Evolutionary conservation across 1,140 invertebrate species (phyloP), one percentile per base, ranked within the genome.

Genomic region (Ditylenchus dipsaci): DNA sequence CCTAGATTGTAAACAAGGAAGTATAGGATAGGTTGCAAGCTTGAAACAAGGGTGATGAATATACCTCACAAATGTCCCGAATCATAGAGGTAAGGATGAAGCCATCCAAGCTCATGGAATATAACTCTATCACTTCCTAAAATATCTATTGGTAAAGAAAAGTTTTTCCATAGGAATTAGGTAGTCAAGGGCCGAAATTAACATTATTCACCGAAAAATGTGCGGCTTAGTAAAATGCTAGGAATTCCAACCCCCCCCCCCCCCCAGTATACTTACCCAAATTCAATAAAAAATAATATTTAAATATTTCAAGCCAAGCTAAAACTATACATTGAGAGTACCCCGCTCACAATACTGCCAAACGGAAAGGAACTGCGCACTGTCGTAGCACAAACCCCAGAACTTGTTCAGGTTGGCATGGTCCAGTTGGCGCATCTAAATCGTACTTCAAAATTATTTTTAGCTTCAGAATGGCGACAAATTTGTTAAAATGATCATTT

Each of bases 271-370:
- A n/a, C n/a, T n/a, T n/a, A n/a, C n/a, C n/a, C n/a, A n/a, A n/a
- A n/a, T n/a, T n/a, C n/a, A 61, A 61, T 23, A 3, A 5, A 19
- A 61, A 19, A 45, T 27, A 45, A 45, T 38, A 21, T 7, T 53
- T 47, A 3, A 7, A 19, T 5, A 7, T 19, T 17, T 7, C n/a
- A 61, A 61, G n/a, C 59, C 29, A 21, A 61, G 15, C 17, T 38
- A 29, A 23, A 33, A 64, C 11, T 38, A 19, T 58, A 64, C 63
- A 26, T 26, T 26, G 3, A 64, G 42, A 33, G 19, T 64, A 43
- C 65, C 65, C 66, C 65, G 57, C 33, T 67, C 42, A 58, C 65
- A 67, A 65, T 27, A 67, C 26, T 21, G 15, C 65, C 65, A 67
- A 67, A 67, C 8, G 11, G 65, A 63, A 5, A 65, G 33, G 17